Evolutionary conservation across 2,113 vertebrate species (phyloP), one percentile per base, ranked within the genome.

Genomic region (Sterna hirundo): DNA sequence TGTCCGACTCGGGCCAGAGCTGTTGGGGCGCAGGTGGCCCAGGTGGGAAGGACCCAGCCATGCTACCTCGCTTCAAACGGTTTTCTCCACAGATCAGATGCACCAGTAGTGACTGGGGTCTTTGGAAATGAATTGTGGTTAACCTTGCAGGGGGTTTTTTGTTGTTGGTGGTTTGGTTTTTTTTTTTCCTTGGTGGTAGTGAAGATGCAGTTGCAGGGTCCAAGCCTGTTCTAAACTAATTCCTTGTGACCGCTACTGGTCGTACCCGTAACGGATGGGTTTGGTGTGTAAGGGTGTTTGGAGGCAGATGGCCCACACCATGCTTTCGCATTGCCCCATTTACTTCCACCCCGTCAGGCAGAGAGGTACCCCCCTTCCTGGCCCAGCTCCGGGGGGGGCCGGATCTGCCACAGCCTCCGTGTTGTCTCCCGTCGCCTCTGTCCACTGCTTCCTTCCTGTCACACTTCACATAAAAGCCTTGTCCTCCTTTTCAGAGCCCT

Each of bases 81-180:
- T 83, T 93, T 70, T 57, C 49, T 92, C 55, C 30, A 25, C 22
- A 42, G 64, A 86, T 72, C 81, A 88, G 18, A 60, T 83, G 30
- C 36, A n/a, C 85, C 61, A 17, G 11, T 13, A 49, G 38, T 17
- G n/a, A 68, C 34, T 47, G 34, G 18, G 25, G 71, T 52, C 51
- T 82, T 92, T 90, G 91, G 89, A 96, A 97, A 96, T 81, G 44
- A 96, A 90, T 68, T 82, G 10, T 38, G 46, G 46, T 62, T 77
- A 88, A 42, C 40, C 29, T 86, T 62, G 19, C 27, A 70, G 60
- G 34, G 9, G 13, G 9, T 9, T 21, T 42, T 25, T 55, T 40
- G 13, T 36, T 30, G 10, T 2, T 40, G 46, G 5, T 47, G 4
- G 11, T 40, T 40, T 40, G 40, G 51, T 22, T n/a, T n/a, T 36